Conservation (phyloP, 2,113 vertebrate species). For the Gnathonemus echidnorhynchus region DNA sequence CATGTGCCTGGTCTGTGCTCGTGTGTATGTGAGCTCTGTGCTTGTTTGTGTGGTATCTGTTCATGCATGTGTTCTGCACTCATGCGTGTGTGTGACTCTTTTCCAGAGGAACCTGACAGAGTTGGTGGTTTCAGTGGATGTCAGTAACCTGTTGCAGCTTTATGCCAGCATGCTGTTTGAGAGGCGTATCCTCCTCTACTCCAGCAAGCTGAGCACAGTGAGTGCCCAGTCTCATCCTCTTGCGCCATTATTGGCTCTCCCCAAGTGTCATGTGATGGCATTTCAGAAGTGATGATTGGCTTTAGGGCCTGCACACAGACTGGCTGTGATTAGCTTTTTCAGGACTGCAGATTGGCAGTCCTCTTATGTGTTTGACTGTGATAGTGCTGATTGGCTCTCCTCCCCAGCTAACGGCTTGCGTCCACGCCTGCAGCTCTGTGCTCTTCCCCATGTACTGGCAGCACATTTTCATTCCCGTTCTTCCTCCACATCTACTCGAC, state of each 20-base stretch:
- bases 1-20: background rate
- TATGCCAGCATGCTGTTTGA: constrained; percentile 82
- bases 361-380: background rate
- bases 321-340: background rate
- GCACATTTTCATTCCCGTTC: constrained; percentile 82
- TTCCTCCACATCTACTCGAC: constrained; percentile 80
- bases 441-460: constrained; percentile 88
- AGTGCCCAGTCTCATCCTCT: constrained; percentile 27
- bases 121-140: constrained; percentile 75
- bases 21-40: background rate
- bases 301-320: background rate
- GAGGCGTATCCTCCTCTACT: constrained; percentile 72
- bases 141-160: constrained; percentile 73
- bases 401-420: constrained; percentile 73
- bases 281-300: background rate
- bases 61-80: background rate
- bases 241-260: background rate
- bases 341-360: background rate
- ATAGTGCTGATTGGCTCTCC: background rate
- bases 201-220: constrained; percentile 84
- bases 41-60: background rate
- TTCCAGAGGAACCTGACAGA: constrained; percentile 82
- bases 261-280: background rate
- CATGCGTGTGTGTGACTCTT: background rate
- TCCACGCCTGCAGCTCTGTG: constrained; percentile 71